A percentile compares a stretch with the other conserved stretches of the same genome.
These are phyloP conservation scores for Halcyon smyrnensis DNA, from an alignment of 2,797 vertebrate genomes.

Conservation along the genomic window DNA sequence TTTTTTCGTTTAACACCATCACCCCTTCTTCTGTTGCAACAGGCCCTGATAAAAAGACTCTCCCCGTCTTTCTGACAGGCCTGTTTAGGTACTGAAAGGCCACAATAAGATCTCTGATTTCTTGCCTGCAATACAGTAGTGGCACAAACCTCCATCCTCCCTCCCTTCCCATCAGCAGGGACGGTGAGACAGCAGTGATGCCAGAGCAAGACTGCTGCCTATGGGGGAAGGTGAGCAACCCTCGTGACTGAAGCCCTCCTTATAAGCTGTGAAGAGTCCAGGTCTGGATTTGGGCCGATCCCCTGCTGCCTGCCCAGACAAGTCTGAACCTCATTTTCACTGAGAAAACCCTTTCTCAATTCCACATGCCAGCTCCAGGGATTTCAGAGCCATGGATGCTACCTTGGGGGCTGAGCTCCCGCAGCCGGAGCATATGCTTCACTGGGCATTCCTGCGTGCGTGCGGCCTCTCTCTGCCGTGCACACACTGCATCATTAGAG, in stretches of 20 bases:
- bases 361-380: neutral
- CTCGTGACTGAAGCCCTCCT: neutral
- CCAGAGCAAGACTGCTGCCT: neutral
- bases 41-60: neutral
- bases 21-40: neutral
- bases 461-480: neutral
- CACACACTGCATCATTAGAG: accelerated
- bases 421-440: neutral
- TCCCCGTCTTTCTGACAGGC: neutral
- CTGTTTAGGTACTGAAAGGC: neutral
- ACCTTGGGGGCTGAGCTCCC: neutral
- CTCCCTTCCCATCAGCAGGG: neutral
- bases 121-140: neutral
- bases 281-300: neutral
- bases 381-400: neutral
- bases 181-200: accelerated
- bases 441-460: accelerated
- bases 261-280: accelerated
- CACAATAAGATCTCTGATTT: neutral
- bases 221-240: accelerated
- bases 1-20: neutral
- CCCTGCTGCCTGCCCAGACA: neutral
- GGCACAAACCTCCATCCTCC: neutral
- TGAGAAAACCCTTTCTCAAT: neutral
- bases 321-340: neutral